These are phyloP conservation scores for Zaprionus davidi DNA, from an alignment of 1,140 invertebrate species.

Conservation along the genomic window DNA sequence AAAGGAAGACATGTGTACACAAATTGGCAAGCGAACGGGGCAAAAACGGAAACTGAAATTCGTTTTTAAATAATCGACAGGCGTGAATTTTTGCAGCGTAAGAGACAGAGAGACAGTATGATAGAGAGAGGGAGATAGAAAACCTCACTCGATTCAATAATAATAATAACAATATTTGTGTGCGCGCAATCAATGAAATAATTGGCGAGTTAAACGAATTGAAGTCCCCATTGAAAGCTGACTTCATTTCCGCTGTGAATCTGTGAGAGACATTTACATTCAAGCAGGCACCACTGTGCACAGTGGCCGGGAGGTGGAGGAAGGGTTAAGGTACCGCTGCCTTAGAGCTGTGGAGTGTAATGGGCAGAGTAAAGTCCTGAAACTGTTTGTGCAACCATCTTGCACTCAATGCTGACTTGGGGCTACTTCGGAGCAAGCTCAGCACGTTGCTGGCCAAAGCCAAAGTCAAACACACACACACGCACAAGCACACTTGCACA, in stretches of 20 bases:
- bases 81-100: constrained; percentile 51
- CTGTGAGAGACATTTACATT: not conserved
- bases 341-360: not conserved
- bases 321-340: not conserved
- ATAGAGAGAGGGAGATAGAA: not conserved
- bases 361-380: constrained; percentile 8
- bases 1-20: constrained; percentile 9
- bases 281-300: not conserved
- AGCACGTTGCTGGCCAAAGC: not conserved
- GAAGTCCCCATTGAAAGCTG: not conserved
- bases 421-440: constrained; percentile 20
- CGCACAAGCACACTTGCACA: not conserved
- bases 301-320: not conserved
- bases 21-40: constrained; percentile 42
- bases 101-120: constrained; percentile 29
- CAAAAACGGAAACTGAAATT: constrained; percentile 53
- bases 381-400: constrained; percentile 28
- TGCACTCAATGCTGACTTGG: constrained; percentile 5
- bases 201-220: constrained; percentile 15
- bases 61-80: constrained; percentile 61
- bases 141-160: constrained; percentile 15
- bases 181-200: constrained; percentile 33
- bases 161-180: constrained; percentile 11
- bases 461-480: constrained; percentile 31
- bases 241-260: constrained; percentile 16